phyloP scores from a whole-genome alignment of 2,113 vertebrate species.

The Pseudorasbora parva region DNA sequence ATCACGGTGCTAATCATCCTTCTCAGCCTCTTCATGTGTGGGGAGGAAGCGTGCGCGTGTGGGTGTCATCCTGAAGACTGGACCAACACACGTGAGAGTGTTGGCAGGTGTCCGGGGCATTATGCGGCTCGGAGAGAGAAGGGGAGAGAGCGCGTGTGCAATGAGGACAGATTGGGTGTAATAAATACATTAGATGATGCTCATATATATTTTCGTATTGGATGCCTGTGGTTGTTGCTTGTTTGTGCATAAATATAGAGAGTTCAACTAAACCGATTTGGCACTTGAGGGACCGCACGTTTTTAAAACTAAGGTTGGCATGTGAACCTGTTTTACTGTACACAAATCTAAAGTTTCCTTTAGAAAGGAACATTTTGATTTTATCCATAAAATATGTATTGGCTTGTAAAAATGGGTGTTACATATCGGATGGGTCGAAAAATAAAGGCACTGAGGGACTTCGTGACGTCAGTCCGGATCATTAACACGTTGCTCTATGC shows the following conservation, averaged over 20 bases:
- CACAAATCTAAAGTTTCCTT: background rate
- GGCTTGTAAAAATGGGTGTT: background rate
- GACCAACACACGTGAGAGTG: slow-evolving; percentile 41
- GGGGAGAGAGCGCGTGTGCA: background rate
- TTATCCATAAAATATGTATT: background rate
- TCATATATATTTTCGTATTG: background rate
- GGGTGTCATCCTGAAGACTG: slow-evolving; percentile 41
- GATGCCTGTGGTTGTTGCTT: background rate
- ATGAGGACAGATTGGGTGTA: slow-evolving; percentile 54
- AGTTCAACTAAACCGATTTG: background rate
- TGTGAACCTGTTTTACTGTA: background rate
- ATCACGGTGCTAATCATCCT: slow-evolving; percentile 32
- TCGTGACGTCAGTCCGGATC: background rate
- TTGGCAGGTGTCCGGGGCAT: slow-evolving; percentile 34
- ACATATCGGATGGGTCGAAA: background rate
- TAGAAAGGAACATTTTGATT: background rate
- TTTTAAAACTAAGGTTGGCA: background rate
- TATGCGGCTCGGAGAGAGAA: slow-evolving; percentile 2
- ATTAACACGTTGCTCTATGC: background rate
- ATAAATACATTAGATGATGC: slow-evolving; percentile 2
- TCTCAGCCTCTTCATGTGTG: slow-evolving; percentile 27
- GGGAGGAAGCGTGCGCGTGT: slow-evolving; percentile 38
- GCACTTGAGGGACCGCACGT: background rate
- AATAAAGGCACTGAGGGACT: background rate
- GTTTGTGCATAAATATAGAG: background rate